These are phyloP conservation scores for Gymnosoma rotundatum DNA, from an alignment of 2,888 invertebrate genomes.

Conservation along the genomic window DNA sequence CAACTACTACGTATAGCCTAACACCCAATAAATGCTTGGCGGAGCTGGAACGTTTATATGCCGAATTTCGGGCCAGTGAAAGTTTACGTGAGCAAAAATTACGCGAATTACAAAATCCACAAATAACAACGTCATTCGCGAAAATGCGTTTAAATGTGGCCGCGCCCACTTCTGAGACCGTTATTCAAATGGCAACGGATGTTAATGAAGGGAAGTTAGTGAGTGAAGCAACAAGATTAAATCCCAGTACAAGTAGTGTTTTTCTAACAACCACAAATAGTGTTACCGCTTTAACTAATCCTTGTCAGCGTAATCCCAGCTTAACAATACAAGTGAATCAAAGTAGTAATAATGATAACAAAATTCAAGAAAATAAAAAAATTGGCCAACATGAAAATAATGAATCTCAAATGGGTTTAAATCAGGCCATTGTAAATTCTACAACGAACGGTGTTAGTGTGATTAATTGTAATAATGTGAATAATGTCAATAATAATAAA, in stretches of 20 bases:
- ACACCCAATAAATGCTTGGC: conserved; percentile 80
- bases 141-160: conserved; percentile 81
- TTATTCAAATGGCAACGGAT: conserved; percentile 60
- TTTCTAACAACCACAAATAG: conserved; percentile 75
- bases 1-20: conserved; percentile 71
- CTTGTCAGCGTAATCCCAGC: conserved; percentile 79
- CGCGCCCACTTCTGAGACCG: conserved; percentile 67
- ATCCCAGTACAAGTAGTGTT: conserved; percentile 76
- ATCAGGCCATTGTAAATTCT: conserved; percentile 75
- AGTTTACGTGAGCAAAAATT: conserved; percentile 74
- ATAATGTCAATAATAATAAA: conserved; percentile 45
- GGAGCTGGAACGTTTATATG: conserved; percentile 79
- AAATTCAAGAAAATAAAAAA: conserved; percentile 55
- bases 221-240: conserved; percentile 58
- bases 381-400: conserved; percentile 38
- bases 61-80: conserved; percentile 80
- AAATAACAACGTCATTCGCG: conserved; percentile 27
- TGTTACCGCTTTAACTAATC: conserved; percentile 69
- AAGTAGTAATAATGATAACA: conserved; percentile 73
- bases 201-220: conserved; percentile 66
- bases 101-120: conserved; percentile 43
- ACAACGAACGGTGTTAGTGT: conserved; percentile 79
- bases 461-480: conserved; percentile 79
- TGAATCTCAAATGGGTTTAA: conserved; percentile 70
- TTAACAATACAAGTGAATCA: conserved; percentile 82